These are phyloP conservation scores for Formica selysi DNA, from an alignment of 1,140 invertebrate species.

Conservation along the genomic window DNA sequence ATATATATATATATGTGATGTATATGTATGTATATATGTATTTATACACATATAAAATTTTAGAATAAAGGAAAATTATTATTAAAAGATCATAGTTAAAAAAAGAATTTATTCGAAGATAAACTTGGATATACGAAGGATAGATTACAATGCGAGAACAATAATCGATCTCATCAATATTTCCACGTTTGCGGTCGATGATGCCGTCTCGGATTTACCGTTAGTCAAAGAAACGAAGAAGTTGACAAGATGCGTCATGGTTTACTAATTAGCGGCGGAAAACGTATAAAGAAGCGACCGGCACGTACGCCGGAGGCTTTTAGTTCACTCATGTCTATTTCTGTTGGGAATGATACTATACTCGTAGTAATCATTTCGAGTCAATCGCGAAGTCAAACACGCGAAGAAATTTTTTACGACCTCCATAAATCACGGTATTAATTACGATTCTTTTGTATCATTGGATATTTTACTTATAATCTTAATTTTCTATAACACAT, in stretches of 20 bases:
- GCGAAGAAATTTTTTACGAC: not conserved
- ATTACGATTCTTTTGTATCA: not conserved
- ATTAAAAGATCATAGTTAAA: not conserved
- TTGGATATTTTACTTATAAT: not conserved
- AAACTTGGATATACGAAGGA: too few species aligned
- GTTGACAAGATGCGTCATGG: slow-evolving; percentile 54
- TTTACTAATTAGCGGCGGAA: slow-evolving; percentile 57
- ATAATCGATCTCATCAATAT: slow-evolving; percentile 35
- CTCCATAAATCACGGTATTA: not conserved
- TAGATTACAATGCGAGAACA: not conserved
- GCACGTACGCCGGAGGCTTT: not conserved
- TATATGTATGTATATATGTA: not conserved
- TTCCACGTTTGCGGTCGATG: slow-evolving; percentile 36
- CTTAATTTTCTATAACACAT: not conserved
- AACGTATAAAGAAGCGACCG: slow-evolving; percentile 29
- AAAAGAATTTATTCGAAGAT: not conserved
- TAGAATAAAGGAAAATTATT: not conserved
- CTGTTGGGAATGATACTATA: not conserved
- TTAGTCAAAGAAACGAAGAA: slow-evolving; percentile 55
- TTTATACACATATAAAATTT: too few species aligned
- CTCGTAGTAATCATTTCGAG: not conserved
- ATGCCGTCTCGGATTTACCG: slow-evolving; percentile 59
- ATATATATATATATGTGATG: not conserved
- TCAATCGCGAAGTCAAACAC: not conserved
- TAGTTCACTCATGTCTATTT: slow-evolving; percentile 51